Evolutionary conservation across 2,888 invertebrate genomes (phyloP).

Genomic region (Eupithecia abbreviata): DNA sequence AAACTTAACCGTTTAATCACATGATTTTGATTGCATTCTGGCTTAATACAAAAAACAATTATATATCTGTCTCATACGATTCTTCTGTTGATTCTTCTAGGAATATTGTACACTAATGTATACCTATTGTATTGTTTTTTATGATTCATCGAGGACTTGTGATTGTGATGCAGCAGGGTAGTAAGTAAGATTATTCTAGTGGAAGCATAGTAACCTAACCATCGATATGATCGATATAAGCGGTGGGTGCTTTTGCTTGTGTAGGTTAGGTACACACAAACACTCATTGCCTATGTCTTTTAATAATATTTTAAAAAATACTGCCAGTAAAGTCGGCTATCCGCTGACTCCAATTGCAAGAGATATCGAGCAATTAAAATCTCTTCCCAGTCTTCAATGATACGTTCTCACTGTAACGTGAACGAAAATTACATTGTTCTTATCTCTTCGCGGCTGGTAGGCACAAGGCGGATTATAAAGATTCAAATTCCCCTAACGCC

Average conservation of each 20-base stretch:
- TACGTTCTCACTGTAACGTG: constrained; percentile 28
- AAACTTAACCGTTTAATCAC: too few relatives aligned
- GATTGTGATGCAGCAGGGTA: neutral
- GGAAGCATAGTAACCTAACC: neutral
- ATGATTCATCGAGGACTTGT: neutral
- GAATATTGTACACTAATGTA: neutral
- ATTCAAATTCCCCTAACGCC: constrained; percentile 59
- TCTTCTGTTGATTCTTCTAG: neutral
- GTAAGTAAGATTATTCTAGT: neutral
- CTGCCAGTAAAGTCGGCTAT: neutral
- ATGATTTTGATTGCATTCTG: too few relatives aligned
- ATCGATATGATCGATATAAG: neutral
- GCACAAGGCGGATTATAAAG: constrained; percentile 53
- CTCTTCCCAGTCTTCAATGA: constrained; percentile 13
- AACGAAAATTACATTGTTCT: constrained; percentile 48
- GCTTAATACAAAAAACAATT: neutral
- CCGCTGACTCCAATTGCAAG: constrained; percentile 2
- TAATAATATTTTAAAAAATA: neutral
- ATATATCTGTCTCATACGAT: neutral
- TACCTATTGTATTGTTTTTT: neutral
- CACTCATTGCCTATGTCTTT: neutral
- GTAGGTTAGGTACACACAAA: neutral
- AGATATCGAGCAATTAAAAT: neutral
- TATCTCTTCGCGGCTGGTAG: constrained; percentile 47
- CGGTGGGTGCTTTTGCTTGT: neutral